These are phyloP conservation scores for Picathartes gymnocephalus DNA, from an alignment of 2,113 vertebrate genomes.

Conservation along the genomic window DNA sequence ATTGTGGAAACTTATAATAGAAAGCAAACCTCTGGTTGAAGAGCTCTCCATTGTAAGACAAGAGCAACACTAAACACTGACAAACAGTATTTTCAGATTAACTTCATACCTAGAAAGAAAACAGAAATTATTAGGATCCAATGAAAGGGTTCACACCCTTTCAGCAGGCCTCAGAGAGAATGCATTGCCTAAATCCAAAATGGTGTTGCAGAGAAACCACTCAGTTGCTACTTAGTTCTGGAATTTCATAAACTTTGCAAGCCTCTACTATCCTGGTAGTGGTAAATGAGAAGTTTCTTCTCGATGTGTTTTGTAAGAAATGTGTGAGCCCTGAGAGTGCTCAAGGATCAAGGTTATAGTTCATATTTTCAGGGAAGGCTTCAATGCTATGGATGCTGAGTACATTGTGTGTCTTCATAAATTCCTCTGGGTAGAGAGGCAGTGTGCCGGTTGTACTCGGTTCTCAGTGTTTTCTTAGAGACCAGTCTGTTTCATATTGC, in stretches of 20 bases:
- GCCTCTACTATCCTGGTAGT: neutral
- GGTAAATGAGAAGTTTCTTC: neutral
- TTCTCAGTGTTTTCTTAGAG: neutral
- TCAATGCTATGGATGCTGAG: neutral
- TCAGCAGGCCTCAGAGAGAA: neutral
- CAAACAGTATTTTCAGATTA: neutral
- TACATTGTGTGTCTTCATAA: neutral
- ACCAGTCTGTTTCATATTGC: neutral
- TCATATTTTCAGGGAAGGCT: neutral
- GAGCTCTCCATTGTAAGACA: neutral
- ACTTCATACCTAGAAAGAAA: neutral
- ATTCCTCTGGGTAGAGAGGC: accelerated
- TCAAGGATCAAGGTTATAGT: neutral
- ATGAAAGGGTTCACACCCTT: neutral
- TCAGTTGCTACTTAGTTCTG: neutral
- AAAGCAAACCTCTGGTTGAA: neutral
- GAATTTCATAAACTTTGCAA: neutral
- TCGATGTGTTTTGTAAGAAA: neutral
- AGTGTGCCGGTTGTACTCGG: neutral
- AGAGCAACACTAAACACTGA: neutral
- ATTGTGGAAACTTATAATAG: neutral
- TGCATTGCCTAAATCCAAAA: neutral
- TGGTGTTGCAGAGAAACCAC: neutral
- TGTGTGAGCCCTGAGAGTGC: neutral
- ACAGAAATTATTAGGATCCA: neutral